Percentiles rank a stretch among this genome's conserved stretches.
Conservation (phyloP, 2,113 vertebrate species). For the Alosa alosa region DNA sequence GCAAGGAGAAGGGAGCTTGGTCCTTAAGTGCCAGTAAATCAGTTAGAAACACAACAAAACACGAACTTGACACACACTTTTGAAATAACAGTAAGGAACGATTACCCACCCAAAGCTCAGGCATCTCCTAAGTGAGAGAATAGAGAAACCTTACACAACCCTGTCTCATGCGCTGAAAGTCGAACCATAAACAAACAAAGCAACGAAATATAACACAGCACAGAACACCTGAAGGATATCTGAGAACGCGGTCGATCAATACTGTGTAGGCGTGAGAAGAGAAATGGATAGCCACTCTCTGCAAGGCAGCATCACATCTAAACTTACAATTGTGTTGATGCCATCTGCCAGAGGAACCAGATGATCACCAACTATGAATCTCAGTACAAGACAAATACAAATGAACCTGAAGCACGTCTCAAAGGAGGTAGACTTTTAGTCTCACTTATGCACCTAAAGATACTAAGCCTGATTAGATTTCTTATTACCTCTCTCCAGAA, state of each 20-base stretch:
- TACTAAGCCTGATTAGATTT: not conserved
- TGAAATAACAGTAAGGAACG: not conserved
- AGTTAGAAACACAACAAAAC: not conserved
- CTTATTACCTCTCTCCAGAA: no score
- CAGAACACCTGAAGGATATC: not conserved
- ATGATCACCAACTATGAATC: not conserved
- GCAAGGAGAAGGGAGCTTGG: not conserved
- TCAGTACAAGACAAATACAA: not conserved
- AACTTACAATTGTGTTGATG: not conserved
- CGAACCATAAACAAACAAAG: not conserved
- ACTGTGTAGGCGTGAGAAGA: not conserved
- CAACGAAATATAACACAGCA: not conserved
- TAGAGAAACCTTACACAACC: not conserved
- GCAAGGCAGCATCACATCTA: not conserved
- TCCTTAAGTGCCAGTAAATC: not conserved
- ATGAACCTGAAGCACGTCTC: not conserved
- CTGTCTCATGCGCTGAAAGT: not conserved
- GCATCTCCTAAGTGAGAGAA: not conserved
- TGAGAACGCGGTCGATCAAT: not conserved
- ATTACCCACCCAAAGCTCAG: not conserved
- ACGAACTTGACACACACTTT: slow-evolving; percentile 27
- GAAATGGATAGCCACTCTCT: not conserved
- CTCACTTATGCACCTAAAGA: not conserved
- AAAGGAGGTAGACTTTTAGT: not conserved
- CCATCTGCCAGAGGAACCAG: not conserved